Conservation (phyloP, 2,888 invertebrate genomes). For the Drosophila mayaguana region DNA sequence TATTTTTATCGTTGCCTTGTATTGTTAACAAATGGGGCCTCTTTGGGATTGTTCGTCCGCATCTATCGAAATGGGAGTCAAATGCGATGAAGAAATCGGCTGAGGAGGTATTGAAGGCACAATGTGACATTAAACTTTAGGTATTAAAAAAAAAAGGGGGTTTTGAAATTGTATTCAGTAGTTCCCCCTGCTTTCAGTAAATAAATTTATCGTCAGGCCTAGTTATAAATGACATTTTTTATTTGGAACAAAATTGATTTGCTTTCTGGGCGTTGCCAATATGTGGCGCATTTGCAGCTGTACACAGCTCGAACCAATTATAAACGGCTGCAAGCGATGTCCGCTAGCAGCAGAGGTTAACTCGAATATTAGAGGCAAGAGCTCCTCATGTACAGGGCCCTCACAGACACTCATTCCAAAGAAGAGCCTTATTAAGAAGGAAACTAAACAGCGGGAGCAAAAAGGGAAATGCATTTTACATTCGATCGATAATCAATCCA, state of each 20-base stretch:
- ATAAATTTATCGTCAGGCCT: slow-evolving; percentile 3
- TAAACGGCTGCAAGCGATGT: slow-evolving; percentile 14
- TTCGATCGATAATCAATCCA: background rate
- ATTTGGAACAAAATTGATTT: slow-evolving; percentile 32
- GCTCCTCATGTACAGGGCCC: background rate
- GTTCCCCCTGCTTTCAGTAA: background rate
- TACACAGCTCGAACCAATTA: slow-evolving; percentile 27
- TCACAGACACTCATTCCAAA: background rate
- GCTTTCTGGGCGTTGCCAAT: slow-evolving; percentile 2
- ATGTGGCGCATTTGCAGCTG: slow-evolving; percentile 39
- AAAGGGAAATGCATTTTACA: background rate
- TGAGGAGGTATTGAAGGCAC: slow-evolving; percentile 84
- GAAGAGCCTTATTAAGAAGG: background rate
- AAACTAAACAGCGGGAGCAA: background rate
- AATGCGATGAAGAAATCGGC: slow-evolving; percentile 88
- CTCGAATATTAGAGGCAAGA: slow-evolving; percentile 5
- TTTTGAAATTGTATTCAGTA: slow-evolving; percentile 19
- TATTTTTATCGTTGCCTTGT: slow-evolving; percentile 93
- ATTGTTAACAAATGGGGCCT: slow-evolving; percentile 90
- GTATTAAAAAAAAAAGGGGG: background rate
- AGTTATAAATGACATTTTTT: slow-evolving; percentile 15
- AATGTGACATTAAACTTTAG: slow-evolving; percentile 40
- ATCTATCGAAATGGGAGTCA: slow-evolving; percentile 88
- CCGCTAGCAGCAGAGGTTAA: slow-evolving; percentile 15
- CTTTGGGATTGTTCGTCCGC: slow-evolving; percentile 89